phyloP scores from a whole-genome alignment of 1,140 invertebrate genomes.

The Arctopsyche grandis region DNA sequence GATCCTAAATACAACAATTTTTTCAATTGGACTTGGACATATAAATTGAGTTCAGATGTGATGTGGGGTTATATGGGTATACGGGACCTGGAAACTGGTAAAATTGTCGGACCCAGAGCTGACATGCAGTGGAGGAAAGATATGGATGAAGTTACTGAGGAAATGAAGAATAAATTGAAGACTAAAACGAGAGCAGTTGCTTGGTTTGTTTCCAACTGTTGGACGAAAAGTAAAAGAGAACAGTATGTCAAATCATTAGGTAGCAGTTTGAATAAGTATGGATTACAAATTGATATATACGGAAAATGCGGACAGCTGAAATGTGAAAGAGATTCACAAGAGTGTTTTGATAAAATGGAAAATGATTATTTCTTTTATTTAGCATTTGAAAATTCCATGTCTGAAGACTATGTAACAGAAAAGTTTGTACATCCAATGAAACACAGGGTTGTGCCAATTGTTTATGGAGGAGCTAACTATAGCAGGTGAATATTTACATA shows the following conservation, averaged over 20 bases:
- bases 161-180: constrained; percentile 57
- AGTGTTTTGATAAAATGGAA: constrained; percentile 62
- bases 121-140: constrained; percentile 56
- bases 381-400: constrained; percentile 74
- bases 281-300: constrained; percentile 71
- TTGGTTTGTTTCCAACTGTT: constrained; percentile 76
- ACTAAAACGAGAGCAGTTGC: constrained; percentile 64
- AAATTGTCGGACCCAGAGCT: constrained; percentile 58
- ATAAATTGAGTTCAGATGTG: constrained; percentile 72
- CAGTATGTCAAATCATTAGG: constrained; percentile 68
- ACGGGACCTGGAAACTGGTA: constrained; percentile 53
- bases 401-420: constrained; percentile 73
- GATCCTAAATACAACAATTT: constrained; percentile 58
- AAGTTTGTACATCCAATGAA: constrained; percentile 43
- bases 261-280: constrained; percentile 62
- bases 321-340: constrained; percentile 57
- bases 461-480: constrained; percentile 48
- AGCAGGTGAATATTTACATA: constrained; percentile 34
- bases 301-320: constrained; percentile 69
- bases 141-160: constrained; percentile 57
- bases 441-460: constrained; percentile 47
- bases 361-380: constrained; percentile 75
- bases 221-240: constrained; percentile 65
- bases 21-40: constrained; percentile 75
- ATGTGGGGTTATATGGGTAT: constrained; percentile 66